A percentile compares a stretch with the other conserved stretches of the same genome.
Conservation (phyloP, 2,797 vertebrate species). For the Urosaurus nigricauda region DNA sequence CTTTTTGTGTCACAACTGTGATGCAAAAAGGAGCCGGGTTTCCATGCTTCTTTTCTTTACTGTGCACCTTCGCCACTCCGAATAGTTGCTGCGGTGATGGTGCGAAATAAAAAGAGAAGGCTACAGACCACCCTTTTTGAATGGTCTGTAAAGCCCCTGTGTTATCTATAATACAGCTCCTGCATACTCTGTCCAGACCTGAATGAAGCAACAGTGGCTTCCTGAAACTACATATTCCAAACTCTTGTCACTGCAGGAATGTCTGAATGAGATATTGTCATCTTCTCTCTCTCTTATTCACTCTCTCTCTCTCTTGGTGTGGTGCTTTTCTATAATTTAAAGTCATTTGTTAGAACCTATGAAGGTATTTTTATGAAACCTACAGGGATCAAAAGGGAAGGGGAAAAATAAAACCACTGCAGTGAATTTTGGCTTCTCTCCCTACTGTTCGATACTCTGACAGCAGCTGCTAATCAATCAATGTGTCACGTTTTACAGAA, state of each 20-base stretch:
- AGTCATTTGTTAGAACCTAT: neutral
- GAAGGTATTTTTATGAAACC: constrained; percentile 1
- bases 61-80: too few species aligned
- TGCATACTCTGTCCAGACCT: neutral
- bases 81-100: too few species aligned
- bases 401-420: neutral
- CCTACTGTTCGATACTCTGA: neutral
- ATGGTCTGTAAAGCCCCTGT: neutral
- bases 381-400: neutral
- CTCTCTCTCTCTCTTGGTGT: too few species aligned
- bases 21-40: too few species aligned
- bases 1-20: too few species aligned
- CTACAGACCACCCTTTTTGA: too few species aligned
- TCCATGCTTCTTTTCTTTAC: too few species aligned
- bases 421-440: neutral
- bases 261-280: neutral
- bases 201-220: neutral
- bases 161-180: neutral
- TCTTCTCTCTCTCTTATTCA: too few species aligned
- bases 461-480: constrained; percentile 12
- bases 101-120: too few species aligned
- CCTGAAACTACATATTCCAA: neutral
- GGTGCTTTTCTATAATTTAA: neutral
- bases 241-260: accelerated
- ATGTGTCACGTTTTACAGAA: constrained; percentile 8